Percentiles rank a stretch among this genome's conserved stretches.
These are phyloP conservation scores for Chloroclystis v-ata DNA, from an alignment of 2,888 invertebrate species.

Conservation along the genomic window DNA sequence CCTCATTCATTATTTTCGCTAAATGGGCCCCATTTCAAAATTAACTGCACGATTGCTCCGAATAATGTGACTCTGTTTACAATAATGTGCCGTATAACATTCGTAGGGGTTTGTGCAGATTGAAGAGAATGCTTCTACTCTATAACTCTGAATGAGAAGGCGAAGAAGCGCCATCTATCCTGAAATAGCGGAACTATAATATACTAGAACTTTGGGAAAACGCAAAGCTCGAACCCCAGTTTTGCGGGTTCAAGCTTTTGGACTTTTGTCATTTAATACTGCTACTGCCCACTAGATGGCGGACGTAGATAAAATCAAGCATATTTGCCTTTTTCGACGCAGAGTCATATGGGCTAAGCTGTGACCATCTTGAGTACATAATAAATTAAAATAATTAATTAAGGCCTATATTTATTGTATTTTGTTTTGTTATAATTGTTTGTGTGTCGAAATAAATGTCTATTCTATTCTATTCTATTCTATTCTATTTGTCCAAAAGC, in stretches of 20 bases:
- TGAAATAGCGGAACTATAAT: conserved; percentile 34
- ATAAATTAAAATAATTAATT: too few relatives aligned
- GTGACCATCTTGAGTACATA: too few relatives aligned
- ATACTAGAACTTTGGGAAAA: not conserved
- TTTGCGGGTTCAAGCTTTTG: not conserved
- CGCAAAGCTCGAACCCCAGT: conserved; percentile 2
- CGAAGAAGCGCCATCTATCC: conserved; percentile 47
- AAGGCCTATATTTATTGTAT: too few relatives aligned
- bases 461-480: too few relatives aligned
- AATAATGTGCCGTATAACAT: conserved; percentile 36
- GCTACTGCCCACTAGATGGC: conserved; percentile 45
- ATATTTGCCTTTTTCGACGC: too few relatives aligned
- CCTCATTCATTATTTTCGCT: conserved; percentile 62
- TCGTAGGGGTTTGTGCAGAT: too few relatives aligned
- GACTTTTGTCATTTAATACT: conserved; percentile 2
- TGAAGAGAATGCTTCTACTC: too few relatives aligned
- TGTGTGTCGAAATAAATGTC: too few relatives aligned
- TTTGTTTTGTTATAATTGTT: too few relatives aligned
- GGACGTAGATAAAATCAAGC: too few relatives aligned
- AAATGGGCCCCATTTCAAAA: conserved; percentile 69
- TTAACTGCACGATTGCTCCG: conserved; percentile 71
- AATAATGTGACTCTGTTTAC: conserved; percentile 54
- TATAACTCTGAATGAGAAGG: not conserved
- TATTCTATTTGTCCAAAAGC: too few relatives aligned
- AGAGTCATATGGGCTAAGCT: too few relatives aligned